Percentiles rank a stretch among this genome's conserved stretches.
These are phyloP conservation scores for Daboia siamensis DNA, from an alignment of 2,113 vertebrate species.

Conservation along the genomic window DNA sequence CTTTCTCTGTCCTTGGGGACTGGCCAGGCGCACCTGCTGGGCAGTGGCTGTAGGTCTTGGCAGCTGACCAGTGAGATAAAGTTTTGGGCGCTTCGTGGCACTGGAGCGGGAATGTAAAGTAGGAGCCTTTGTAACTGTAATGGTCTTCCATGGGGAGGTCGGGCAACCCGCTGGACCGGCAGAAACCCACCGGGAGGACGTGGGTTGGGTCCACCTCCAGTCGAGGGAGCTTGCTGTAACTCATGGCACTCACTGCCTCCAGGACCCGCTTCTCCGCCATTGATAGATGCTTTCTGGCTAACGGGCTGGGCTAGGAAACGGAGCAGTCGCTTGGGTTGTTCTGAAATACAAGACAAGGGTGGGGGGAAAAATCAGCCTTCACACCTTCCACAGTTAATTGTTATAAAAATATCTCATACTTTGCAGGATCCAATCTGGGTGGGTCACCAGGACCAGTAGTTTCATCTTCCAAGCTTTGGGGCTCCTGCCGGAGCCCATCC, in stretches of 20 bases:
- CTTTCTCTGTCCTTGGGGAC: slow-evolving; percentile 52
- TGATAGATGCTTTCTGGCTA: fast-evolving
- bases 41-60: slow-evolving; percentile 52
- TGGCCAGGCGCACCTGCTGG: slow-evolving; percentile 60
- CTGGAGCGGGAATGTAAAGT: slow-evolving; percentile 73
- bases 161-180: slow-evolving; percentile 58
- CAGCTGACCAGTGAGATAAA: slow-evolving; percentile 63
- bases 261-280: slow-evolving; percentile 77
- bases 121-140: slow-evolving; percentile 74
- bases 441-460: neutral
- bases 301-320: fast-evolving
- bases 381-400: neutral
- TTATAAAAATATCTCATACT: neutral
- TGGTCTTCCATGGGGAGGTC: slow-evolving; percentile 55
- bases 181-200: slow-evolving; percentile 39
- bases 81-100: slow-evolving; percentile 60
- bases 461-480: neutral
- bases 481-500: neutral
- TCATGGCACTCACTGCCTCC: slow-evolving; percentile 62
- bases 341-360: neutral
- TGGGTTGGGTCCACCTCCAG: slow-evolving; percentile 52
- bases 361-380: neutral
- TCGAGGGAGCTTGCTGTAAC: slow-evolving; percentile 75
- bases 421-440: neutral
- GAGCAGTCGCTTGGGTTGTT: neutral